phyloP scores from a whole-genome alignment of 2,113 vertebrate species.

The Paramormyrops kingsleyae region DNA sequence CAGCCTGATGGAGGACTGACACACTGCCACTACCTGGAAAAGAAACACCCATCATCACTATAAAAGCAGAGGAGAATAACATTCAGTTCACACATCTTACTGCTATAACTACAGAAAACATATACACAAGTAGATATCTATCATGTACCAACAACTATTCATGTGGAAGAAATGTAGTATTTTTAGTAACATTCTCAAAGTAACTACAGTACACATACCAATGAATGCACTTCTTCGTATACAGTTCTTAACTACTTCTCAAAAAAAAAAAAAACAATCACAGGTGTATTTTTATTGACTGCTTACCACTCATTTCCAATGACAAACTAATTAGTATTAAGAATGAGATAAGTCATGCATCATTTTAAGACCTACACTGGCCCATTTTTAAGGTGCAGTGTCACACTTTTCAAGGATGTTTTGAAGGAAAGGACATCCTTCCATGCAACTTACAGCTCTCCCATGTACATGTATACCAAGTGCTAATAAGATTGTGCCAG shows the following conservation, averaged over 20 bases:
- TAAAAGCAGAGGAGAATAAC: background rate
- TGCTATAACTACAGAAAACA: background rate
- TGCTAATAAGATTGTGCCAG: background rate
- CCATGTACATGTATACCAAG: background rate
- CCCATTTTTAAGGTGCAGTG: background rate
- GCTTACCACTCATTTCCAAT: background rate
- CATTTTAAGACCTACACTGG: background rate
- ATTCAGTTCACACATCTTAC: background rate
- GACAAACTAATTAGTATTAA: background rate
- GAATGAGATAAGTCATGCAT: background rate
- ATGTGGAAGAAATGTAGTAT: background rate
- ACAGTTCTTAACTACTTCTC: background rate
- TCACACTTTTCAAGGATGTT: background rate
- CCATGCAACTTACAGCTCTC: background rate
- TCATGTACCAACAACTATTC: background rate
- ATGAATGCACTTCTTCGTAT: background rate
- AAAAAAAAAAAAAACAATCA: background rate
- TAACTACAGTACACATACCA: background rate
- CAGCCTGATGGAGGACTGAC: conserved; percentile 58
- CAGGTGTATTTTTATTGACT: background rate
- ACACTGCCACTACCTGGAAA: conserved; percentile 57
- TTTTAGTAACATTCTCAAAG: background rate
- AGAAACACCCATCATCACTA: background rate
- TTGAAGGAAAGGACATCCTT: background rate
- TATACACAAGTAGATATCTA: background rate